phyloP scores from a whole-genome alignment of 2,888 invertebrate species.

The Temnothorax rugatulus region DNA sequence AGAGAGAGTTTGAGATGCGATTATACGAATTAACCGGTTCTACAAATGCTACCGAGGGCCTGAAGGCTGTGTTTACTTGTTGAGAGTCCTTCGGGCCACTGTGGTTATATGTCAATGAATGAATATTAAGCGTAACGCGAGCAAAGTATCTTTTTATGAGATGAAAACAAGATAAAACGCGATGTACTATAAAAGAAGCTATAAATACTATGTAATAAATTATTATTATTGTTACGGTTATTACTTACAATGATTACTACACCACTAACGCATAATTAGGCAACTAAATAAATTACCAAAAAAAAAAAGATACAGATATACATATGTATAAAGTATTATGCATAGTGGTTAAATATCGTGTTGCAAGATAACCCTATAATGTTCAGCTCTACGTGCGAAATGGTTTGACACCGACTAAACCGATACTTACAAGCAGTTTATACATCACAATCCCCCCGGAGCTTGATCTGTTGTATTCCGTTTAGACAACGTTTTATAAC shows the following conservation, averaged over 20 bases:
- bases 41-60: constrained; percentile 71
- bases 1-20: constrained; percentile 15
- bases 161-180: constrained; percentile 74
- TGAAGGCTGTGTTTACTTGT: constrained; percentile 85
- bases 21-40: constrained; percentile 62
- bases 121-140: constrained; percentile 66
- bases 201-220: constrained; percentile 83
- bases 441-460: constrained; percentile 40
- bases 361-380: constrained; percentile 69
- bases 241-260: constrained; percentile 79
- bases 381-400: constrained; percentile 61
- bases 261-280: constrained; percentile 76
- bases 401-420: constrained; percentile 57
- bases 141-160: constrained; percentile 81
- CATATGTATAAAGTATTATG: constrained; percentile 69
- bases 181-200: constrained; percentile 82
- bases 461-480: constrained; percentile 54
- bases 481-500: constrained; percentile 42
- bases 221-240: constrained; percentile 82
- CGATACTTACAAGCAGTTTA: constrained; percentile 59
- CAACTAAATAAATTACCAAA: constrained; percentile 65
- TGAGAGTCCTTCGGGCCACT: constrained; percentile 84
- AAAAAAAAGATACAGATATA: constrained; percentile 58
- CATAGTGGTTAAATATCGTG: constrained; percentile 72
- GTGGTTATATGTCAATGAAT: constrained; percentile 75